Evolutionary conservation across 2,888 invertebrate species (phyloP), one percentile per base, ranked within the genome.

Genomic region (Morpho achilles): DNA sequence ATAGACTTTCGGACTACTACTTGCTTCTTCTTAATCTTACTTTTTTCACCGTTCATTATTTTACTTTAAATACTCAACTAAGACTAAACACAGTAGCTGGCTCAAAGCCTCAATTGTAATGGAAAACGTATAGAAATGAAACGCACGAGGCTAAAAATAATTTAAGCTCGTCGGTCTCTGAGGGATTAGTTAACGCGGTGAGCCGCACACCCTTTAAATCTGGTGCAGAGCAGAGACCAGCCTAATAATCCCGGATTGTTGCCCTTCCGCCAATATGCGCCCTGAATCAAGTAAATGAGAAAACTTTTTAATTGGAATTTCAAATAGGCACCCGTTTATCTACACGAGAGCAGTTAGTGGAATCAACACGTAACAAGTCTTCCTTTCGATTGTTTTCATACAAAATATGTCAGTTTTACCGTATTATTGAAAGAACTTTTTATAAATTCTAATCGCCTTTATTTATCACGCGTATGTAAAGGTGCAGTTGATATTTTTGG

Each of bases 301-400:
- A 89, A 89, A 89, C 87, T 89, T 89, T 89, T 84, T 88, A 88
- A 89, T 89, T 88, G 89, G 87, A 89, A 88, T 83, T 89, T 89
- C 87, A 88, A 88, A 88, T 85, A 86, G 85, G 84, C 83, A 76
- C 78, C 80, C 84, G 84, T 84, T 87, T 87, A 84, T 84, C 81
- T 80, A 78, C 82, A 84, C 76, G 82, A 81, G 80, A 81, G 78
- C 79, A 79, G 80, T 83, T 84, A 80, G 81, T 81, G 82, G 80
- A 32, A 76, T 79, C 79, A 72, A 72, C 46, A 58, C 46, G 53
- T 41, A 52, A 50, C 48, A 46, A n/a, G 42, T 42, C 40, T n/a
- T 57, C 9, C 50, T 55, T 55, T 50, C 47, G 47, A 51, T 51
- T 57, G 47, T 48, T 48, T 47, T 48, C 57, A 51, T 47, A 42